Base-by-base conservation (phyloP, 2,888 invertebrate genomes). In the Drosophila anceps region DNA sequence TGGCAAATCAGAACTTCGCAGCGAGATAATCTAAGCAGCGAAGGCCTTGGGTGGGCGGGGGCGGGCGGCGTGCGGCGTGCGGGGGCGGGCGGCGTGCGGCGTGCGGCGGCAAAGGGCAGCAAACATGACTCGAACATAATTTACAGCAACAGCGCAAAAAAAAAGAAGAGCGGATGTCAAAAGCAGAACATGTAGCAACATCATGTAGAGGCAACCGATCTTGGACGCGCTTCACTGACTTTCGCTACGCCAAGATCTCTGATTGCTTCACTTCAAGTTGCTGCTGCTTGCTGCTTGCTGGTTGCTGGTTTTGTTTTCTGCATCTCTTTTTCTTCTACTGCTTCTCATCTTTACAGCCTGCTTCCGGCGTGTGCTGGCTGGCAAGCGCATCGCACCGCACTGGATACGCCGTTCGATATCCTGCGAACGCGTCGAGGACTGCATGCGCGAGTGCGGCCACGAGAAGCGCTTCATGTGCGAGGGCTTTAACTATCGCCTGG, bases 401-500 rank as follows among this genome's bases (percentile, higher is more conserved):
- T 95, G 95, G 91, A 95, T 97, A 18, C 94, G 95, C 75, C 94
- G 95, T 73, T 95, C 96, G 31, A 93, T 96, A 24, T 93, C 95
- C 7, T 96, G 96, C 89, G 96, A 96, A 84, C 94, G 95, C 0
- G 93, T 96, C 0, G 96, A 96, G 83, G 96, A 96, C 86, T 97
- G 97, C 91, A 95, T 96, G 90, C 93, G 95, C 44, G 96, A 96
- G 82, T 97, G 97, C 83, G 95, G 95, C 2, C 94, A 94, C 8
- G 97, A 97, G 91, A 95, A 94, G 87, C 93, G 95, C 58, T 97
- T 97, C 90, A 94, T 94, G 76, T 97, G 97, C 90, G 96, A 96
- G 93, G 97, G 97, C 79, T 97, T 97, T 90, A 97, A 97, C 92
- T 97, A 96, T 93, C 95, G 96, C 95, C 95, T 96, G 88, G 96